Evolutionary conservation across 2,797 vertebrate genomes (phyloP).

Genomic region (Linurgus olivaceus): DNA sequence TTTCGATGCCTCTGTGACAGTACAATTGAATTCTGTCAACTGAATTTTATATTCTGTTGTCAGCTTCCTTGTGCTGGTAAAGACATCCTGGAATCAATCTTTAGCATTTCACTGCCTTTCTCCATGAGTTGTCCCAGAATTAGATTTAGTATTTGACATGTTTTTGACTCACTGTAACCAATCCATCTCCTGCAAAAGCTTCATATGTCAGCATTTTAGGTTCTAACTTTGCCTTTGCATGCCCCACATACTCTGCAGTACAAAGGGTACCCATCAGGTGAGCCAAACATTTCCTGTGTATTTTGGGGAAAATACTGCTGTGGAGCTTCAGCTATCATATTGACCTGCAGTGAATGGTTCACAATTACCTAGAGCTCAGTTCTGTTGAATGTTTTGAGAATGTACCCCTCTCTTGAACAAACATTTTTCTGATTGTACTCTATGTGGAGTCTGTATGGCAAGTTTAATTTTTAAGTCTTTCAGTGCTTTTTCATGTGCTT

Average conservation of each 20-base stretch:
- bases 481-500: not conserved
- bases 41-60: not conserved
- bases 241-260: not conserved
- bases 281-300: not conserved
- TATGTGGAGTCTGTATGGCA: not conserved
- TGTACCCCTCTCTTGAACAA: not conserved
- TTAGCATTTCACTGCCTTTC: not conserved
- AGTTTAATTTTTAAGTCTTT: not conserved
- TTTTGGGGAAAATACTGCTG: not conserved
- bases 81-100: not conserved
- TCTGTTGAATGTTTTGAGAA: not conserved
- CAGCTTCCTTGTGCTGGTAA: not conserved
- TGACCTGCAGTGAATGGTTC: not conserved
- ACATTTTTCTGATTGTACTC: not conserved
- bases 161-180: not conserved
- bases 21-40: not conserved
- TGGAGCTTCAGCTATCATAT: not conserved
- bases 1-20: not conserved
- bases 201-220: not conserved
- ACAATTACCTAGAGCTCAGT: not conserved
- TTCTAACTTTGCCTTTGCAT: not conserved
- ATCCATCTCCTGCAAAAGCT: not conserved
- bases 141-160: not conserved
- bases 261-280: not conserved
- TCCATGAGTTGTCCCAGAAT: not conserved